These are phyloP conservation scores for Philhelius pedissequus DNA, from an alignment of 2,888 invertebrate species.

Conservation along the genomic window DNA sequence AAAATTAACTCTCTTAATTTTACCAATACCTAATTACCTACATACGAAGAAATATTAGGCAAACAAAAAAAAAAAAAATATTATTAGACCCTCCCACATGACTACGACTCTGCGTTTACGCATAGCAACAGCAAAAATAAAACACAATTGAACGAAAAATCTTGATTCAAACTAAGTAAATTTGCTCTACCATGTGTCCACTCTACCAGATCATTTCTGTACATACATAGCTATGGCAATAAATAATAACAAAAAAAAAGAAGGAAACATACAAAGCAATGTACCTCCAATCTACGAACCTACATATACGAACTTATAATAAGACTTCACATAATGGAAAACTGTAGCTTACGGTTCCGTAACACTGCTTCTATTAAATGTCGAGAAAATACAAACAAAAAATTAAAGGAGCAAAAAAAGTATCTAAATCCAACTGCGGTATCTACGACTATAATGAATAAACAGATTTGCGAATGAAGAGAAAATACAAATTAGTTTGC, in stretches of 20 bases:
- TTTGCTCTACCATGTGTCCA: constrained; percentile 50
- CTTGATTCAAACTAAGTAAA: neutral
- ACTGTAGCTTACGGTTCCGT: constrained; percentile 67
- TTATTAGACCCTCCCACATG: too few species aligned
- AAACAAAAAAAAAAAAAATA: too few species aligned
- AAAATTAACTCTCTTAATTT: too few species aligned
- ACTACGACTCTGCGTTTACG: neutral
- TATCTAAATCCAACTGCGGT: neutral
- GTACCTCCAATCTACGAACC: neutral
- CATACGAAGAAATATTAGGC: too few species aligned
- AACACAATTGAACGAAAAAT: neutral
- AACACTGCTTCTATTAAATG: constrained; percentile 64
- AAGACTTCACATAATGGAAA: constrained; percentile 46
- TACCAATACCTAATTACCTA: too few species aligned
- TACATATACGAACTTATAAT: neutral
- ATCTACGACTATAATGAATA: constrained; percentile 5
- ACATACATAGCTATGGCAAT: constrained; percentile 10
- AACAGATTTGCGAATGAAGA: constrained; percentile 42
- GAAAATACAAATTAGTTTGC: constrained; percentile 54
- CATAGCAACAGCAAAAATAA: constrained; percentile 10
- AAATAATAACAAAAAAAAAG: constrained; percentile 8
- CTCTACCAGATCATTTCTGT: constrained; percentile 53
- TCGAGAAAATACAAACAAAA: neutral
- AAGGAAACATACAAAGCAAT: neutral
- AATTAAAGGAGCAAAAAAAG: neutral